A percentile compares a stretch with the other conserved stretches of the same genome.
Evolutionary conservation across 2,888 invertebrate species (phyloP).

Genomic region (Caenorhabditis wallacei): DNA sequence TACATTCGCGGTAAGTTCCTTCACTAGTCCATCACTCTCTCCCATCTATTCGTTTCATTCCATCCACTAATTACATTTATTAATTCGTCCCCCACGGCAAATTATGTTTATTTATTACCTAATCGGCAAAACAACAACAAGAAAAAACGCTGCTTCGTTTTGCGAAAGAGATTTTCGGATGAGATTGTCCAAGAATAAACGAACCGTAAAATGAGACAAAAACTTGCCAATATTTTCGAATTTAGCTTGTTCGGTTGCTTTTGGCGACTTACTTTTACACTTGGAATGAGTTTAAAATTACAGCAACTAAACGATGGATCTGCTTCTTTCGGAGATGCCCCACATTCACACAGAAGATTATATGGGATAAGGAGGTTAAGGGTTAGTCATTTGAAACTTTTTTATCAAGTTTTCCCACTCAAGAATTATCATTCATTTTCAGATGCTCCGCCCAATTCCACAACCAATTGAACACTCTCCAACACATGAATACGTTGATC

Average conservation of each 20-base stretch:
- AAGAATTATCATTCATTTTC: not conserved
- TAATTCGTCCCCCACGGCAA: slow-evolving; percentile 47
- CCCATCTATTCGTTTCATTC: not conserved
- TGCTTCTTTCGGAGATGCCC: slow-evolving; percentile 65
- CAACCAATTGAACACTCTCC: slow-evolving; percentile 57
- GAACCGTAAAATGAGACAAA: slow-evolving; percentile 27
- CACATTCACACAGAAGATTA: slow-evolving; percentile 68
- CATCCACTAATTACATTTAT: slow-evolving; percentile 47
- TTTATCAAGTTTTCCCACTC: too few species aligned
- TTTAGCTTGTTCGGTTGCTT: not conserved
- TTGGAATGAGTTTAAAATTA: not conserved
- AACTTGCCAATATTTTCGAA: slow-evolving; percentile 9
- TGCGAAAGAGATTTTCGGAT: slow-evolving; percentile 29
- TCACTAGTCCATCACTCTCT: not conserved
- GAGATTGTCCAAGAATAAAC: slow-evolving; percentile 35
- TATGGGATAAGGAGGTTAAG: slow-evolving; percentile 73
- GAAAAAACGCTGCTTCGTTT: slow-evolving; percentile 21
- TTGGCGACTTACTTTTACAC: not conserved
- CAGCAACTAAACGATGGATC: slow-evolving; percentile 54
- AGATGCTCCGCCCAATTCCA: slow-evolving; percentile 65
- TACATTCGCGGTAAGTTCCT: slow-evolving; percentile 52
- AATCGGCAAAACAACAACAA: slow-evolving; percentile 58
- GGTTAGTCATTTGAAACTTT: slow-evolving; percentile 37
- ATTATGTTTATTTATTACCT: slow-evolving; percentile 65
- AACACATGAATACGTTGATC: slow-evolving; percentile 54